Base-by-base conservation (phyloP, 2,888 invertebrate genomes). In the Marasmarcha lunaedactyla region DNA sequence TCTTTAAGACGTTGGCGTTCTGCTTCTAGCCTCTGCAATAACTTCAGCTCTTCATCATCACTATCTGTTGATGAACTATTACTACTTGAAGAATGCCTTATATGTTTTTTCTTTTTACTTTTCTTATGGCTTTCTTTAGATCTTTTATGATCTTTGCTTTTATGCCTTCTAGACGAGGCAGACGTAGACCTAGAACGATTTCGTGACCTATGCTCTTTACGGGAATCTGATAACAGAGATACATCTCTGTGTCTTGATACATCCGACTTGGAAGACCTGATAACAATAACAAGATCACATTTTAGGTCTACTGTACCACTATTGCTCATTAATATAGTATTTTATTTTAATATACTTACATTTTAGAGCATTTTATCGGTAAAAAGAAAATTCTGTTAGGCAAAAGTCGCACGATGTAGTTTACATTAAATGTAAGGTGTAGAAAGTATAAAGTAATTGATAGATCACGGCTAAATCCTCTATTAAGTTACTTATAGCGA, bases 11-110 rank as follows among this genome's bases (percentile, higher is more conserved):
- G 85, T 11, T 88, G 51, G 1, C 93, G 76, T 53, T 93, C 91
- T 0, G 89, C 87, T 56, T 93, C 90, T 11, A 95, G 68, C 50
- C 90, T 86, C 59, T 91, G 86, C 46, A 95, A 60, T 14, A 94
- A 59, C 55, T 89, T 88, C 0, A 90, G 59, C 9, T 89, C 89
- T 46, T 85, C 74, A 36, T 85, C 79, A 37, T 68, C 72, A 42
- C 71, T 69, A 3, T 85, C 85, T 14, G 85, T 84, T 25, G 60
- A 71, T 40, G 62, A 62, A n/a, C 64, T 63, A 14, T 68, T 67
- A 38, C 67, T 69, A 35, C 64, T 65, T 2, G 65, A 61, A 0
- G 49, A 56, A 1, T 52, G 53, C 20, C 46, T 53, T 30, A 57
- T 64, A 45, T 68, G 71, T 44, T 65, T 67, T 48, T 57, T 70